phyloP scores from a whole-genome alignment of 2,113 vertebrate species.

The Actenoides hombroni region DNA sequence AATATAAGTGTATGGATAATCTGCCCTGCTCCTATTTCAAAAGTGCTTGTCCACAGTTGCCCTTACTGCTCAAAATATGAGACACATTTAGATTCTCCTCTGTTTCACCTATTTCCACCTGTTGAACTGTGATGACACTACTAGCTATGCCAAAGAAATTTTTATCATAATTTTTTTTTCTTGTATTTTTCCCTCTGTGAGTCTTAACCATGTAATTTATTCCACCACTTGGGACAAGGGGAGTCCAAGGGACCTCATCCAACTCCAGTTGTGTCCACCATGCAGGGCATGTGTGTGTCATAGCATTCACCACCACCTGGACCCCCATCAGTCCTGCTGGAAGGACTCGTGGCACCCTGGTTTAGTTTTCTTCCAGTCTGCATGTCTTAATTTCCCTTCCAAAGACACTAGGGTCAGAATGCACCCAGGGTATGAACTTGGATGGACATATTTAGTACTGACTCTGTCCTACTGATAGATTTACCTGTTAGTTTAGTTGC shows the following conservation, averaged over 20 bases:
- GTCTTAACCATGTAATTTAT: not conserved
- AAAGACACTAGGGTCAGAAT: not conserved
- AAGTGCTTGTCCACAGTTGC: not conserved
- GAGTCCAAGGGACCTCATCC: not conserved
- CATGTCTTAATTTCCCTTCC: not conserved
- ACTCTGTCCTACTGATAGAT: not conserved
- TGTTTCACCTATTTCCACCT: not conserved
- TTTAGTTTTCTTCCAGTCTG: not conserved
- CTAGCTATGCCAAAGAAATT: not conserved
- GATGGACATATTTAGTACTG: not conserved
- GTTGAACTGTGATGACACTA: not conserved
- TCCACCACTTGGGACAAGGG: not conserved
- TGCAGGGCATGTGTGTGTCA: fast-evolving
- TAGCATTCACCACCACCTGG: not conserved
- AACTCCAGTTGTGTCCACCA: not conserved
- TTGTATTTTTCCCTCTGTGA: not conserved
- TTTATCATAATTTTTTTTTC: not conserved
- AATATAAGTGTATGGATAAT: not conserved
- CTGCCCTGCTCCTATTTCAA: not conserved
- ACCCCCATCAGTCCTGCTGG: not conserved
- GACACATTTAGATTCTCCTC: not conserved
- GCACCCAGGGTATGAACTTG: not conserved
- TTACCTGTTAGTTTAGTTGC: not conserved
- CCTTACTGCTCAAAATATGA: fast-evolving
- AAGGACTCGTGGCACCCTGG: not conserved